A percentile compares a stretch with the other conserved stretches of the same genome.
phyloP scores from a whole-genome alignment of 2,888 invertebrate species.

The Euphydryas editha region DNA sequence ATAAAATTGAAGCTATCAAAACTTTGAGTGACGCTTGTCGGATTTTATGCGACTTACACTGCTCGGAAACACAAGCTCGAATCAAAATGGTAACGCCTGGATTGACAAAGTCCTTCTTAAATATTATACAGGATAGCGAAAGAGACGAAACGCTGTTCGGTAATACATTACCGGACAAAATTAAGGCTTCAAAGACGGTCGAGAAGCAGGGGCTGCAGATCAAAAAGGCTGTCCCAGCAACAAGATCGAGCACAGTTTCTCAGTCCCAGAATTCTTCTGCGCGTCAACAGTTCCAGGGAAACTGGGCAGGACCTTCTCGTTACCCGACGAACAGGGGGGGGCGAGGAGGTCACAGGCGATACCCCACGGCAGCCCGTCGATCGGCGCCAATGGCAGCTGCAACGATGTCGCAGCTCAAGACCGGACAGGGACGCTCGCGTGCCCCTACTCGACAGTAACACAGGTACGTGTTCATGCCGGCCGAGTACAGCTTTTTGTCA shows the following conservation, averaged over 20 bases:
- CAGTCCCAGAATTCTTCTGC: too few species aligned
- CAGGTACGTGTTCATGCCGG: too few species aligned
- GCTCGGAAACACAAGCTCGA: constrained; percentile 4
- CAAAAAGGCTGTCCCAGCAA: constrained; percentile 9
- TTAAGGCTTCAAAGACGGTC: not conserved
- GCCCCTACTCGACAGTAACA: too few species aligned
- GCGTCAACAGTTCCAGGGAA: constrained; percentile 41
- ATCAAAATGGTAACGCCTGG: not conserved
- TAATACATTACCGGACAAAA: constrained; percentile 1
- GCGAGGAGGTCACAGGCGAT: constrained; percentile 6
- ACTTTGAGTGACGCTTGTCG: constrained; percentile 26
- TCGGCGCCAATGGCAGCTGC: not conserved
- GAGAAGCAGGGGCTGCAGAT: not conserved
- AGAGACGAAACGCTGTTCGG: constrained; percentile 21
- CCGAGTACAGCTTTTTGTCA: too few species aligned
- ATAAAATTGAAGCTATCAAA: constrained; percentile 31
- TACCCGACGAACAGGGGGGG: constrained; percentile 20
- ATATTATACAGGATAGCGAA: constrained; percentile 3
- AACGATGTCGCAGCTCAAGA: not conserved
- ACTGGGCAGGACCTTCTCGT: constrained; percentile 41
- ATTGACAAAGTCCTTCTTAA: not conserved
- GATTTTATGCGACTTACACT: constrained; percentile 29
- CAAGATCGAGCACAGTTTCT: not conserved
- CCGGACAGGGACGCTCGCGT: not conserved
- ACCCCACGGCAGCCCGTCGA: not conserved